Evolutionary conservation across 2,113 vertebrate genomes (phyloP).

Genomic region (Eonycteris spelaea): DNA sequence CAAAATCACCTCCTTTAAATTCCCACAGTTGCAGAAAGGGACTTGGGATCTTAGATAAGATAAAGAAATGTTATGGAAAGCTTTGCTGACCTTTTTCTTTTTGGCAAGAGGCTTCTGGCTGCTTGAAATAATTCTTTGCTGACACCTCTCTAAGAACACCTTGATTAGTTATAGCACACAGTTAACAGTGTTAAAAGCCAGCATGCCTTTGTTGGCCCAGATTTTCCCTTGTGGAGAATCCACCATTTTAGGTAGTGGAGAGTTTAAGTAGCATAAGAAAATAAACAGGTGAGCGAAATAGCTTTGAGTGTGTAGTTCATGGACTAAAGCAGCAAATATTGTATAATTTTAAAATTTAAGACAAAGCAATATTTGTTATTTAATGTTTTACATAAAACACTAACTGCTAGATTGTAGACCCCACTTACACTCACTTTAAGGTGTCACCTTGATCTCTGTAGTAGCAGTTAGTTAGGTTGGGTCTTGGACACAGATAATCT

Average conservation of each 20-base stretch:
- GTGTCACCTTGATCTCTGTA: background rate
- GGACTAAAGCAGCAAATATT: background rate
- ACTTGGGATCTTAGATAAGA: conserved; percentile 51
- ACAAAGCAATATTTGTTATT: background rate
- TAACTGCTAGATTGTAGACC: background rate
- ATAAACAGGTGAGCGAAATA: background rate
- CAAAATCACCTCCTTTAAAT: background rate
- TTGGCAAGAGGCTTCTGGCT: conserved; percentile 21
- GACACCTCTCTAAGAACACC: background rate
- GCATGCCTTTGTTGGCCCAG: background rate
- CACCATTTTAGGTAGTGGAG: background rate
- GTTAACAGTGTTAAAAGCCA: conserved; percentile 13
- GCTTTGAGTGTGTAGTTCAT: background rate
- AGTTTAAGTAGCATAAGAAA: background rate
- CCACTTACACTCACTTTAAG: background rate
- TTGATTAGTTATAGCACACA: background rate
- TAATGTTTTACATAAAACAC: background rate
- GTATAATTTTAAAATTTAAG: background rate
- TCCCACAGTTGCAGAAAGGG: conserved; percentile 20
- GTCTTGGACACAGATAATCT: background rate
- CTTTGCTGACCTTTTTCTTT: conserved; percentile 32
- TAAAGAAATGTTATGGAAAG: conserved; percentile 22
- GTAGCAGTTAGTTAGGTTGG: background rate
- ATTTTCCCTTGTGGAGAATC: conserved; percentile 3
- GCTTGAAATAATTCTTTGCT: conserved; percentile 30